A percentile compares a stretch with the other conserved stretches of the same genome.
Evolutionary conservation across 2,113 vertebrate species (phyloP).

Genomic region (Dasyornis broadbenti): DNA sequence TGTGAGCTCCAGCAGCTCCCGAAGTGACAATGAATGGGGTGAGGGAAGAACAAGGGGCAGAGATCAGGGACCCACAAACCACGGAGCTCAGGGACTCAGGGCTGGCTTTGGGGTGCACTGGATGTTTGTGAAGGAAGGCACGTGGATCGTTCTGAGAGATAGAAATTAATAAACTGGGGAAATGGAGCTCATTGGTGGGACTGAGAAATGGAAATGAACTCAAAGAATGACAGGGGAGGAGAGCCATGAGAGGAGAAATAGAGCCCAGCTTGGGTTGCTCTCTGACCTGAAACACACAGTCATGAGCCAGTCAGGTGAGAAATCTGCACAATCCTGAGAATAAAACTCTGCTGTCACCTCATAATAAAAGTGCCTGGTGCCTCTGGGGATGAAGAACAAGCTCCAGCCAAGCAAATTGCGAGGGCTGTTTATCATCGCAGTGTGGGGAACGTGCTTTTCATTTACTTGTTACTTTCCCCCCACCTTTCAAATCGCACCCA

Average conservation of each 20-base stretch:
- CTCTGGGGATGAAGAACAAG: neutral
- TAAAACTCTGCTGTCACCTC: conserved; percentile 4
- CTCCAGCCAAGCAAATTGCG: neutral
- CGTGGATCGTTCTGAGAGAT: neutral
- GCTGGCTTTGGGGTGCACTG: neutral
- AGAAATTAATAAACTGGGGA: accelerated
- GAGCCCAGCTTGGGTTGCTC: neutral
- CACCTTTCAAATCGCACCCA: neutral
- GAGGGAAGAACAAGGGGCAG: neutral
- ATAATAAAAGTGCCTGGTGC: neutral
- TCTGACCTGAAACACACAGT: neutral
- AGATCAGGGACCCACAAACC: neutral
- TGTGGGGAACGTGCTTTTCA: neutral
- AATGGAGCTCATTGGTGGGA: neutral
- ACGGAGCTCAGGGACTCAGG: neutral
- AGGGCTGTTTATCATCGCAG: neutral
- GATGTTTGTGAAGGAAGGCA: neutral
- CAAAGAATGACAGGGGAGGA: neutral
- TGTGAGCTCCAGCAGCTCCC: neutral
- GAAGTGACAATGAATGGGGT: neutral
- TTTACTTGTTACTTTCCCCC: neutral
- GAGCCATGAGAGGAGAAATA: neutral
- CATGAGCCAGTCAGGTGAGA: neutral
- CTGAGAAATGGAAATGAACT: neutral
- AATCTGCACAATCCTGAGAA: neutral